Evolutionary conservation across 1,140 invertebrate species (phyloP), one percentile per base, ranked within the genome.

Genomic region (Aricia agestis): DNA sequence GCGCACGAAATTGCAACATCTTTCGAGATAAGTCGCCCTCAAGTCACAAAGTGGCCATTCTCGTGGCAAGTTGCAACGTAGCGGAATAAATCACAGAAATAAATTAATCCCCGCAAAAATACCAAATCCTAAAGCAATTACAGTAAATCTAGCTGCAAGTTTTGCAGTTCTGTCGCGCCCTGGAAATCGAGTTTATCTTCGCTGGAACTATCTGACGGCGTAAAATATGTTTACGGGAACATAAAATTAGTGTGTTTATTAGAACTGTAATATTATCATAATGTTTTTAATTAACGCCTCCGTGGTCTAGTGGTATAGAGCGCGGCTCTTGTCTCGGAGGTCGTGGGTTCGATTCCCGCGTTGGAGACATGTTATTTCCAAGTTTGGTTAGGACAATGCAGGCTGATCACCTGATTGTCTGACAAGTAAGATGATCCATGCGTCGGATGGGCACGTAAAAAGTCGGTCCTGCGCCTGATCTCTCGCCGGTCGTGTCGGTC

Each of bases 21-120:
- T 36, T 5, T 5, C 9, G 36, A 36, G 36, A 36, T 52, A 52
- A 52, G 45, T 11, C 41, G 41, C 11, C 45, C 45, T 52, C 45
- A 15, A 52, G 45, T 52, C 13, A 52, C 13, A 52, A 52, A 52
- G 45, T 11, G 45, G 45, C 45, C 13, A 52, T 52, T 52, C 45
- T 36, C 36, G 36, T 6, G 36, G 36, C 45, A 13, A 52, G 45
- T 52, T 52, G 45, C 45, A 15, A 52, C 10, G 9, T 52, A 4
- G 45, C 11, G 18, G 10, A 19, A 63, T 63, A 63, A 63, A 63
- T 63, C 59, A 25, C 59, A 19, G 17, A 63, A 63, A 25, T 63
- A 19, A 19, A 63, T 63, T 18, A 63, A 63, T 63, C 59, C 19
- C 59, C 19, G 59, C 59, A 19, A 25, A 63, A 63, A 19, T 63